phyloP scores from a whole-genome alignment of 2,888 invertebrate genomes.

The Sericinus montela region DNA sequence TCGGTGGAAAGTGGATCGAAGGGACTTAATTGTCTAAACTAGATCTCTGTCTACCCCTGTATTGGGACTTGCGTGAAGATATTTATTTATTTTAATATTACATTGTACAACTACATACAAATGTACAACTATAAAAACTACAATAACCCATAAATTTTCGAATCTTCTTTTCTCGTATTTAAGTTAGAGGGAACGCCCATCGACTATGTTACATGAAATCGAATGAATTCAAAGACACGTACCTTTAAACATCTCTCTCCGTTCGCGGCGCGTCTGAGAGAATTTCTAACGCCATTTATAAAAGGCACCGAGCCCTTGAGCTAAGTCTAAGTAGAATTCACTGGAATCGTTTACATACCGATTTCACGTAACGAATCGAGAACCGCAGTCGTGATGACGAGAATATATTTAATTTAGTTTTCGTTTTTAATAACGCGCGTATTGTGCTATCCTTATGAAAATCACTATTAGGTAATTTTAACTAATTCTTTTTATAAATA shows the following conservation, averaged over 20 bases:
- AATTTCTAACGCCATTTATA: not conserved
- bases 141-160: too few species aligned
- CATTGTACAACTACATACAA: too few species aligned
- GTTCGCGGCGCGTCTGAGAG: conserved; percentile 1
- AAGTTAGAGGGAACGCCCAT: not conserved
- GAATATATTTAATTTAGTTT: not conserved
- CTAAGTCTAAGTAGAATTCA: conserved; percentile 1
- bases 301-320: not conserved
- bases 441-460: too few species aligned
- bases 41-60: too few species aligned
- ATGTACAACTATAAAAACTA: too few species aligned
- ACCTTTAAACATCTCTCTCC: not conserved
- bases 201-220: not conserved
- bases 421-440: not conserved
- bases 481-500: too few species aligned
- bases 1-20: too few species aligned
- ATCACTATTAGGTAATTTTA: too few species aligned
- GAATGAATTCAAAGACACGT: conserved; percentile 2
- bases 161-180: not conserved
- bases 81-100: too few species aligned
- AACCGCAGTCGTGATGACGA: not conserved
- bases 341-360: conserved; percentile 1
- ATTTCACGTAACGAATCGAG: not conserved
- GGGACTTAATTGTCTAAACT: too few species aligned
- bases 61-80: too few species aligned